phyloP scores from a whole-genome alignment of 2,888 invertebrate species.

The Aquatica leii region DNA sequence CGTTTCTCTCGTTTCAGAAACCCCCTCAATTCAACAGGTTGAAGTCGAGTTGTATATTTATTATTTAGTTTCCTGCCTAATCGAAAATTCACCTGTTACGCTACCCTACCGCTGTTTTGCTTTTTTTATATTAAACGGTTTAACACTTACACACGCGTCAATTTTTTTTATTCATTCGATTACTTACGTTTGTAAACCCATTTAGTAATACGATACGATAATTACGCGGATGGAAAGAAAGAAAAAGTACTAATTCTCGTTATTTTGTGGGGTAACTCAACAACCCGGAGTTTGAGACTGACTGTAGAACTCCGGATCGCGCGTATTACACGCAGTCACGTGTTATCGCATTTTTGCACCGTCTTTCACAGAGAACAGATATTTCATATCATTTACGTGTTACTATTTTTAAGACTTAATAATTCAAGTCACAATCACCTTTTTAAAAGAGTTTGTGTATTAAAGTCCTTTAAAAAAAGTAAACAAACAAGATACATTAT shows the following conservation, averaged over 20 bases:
- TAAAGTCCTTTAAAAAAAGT: too few species aligned
- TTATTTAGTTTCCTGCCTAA: constrained; percentile 49
- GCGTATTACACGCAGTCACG: constrained; percentile 42
- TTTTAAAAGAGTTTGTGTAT: too few species aligned
- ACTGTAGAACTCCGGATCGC: constrained; percentile 40
- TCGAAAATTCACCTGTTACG: constrained; percentile 44
- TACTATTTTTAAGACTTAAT: constrained; percentile 19
- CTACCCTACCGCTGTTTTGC: constrained; percentile 27
- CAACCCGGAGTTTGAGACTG: constrained; percentile 39
- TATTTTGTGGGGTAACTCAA: constrained; percentile 21
- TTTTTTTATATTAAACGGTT: constrained; percentile 12
- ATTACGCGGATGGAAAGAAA: neutral
- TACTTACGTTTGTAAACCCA: constrained; percentile 26
- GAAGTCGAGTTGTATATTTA: constrained; percentile 50
- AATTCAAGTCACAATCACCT: neutral
- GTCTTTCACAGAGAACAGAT: constrained; percentile 17
- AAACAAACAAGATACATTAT: too few species aligned
- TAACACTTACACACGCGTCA: neutral
- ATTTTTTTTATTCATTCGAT: neutral
- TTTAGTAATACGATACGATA: constrained; percentile 2
- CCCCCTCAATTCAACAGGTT: constrained; percentile 56
- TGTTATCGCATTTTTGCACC: constrained; percentile 32
- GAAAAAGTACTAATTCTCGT: constrained; percentile 21
- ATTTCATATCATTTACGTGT: constrained; percentile 25
- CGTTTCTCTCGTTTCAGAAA: constrained; percentile 25